These are phyloP conservation scores for Danio jaintianensis DNA, from an alignment of 2,797 vertebrate genomes.

Conservation along the genomic window DNA sequence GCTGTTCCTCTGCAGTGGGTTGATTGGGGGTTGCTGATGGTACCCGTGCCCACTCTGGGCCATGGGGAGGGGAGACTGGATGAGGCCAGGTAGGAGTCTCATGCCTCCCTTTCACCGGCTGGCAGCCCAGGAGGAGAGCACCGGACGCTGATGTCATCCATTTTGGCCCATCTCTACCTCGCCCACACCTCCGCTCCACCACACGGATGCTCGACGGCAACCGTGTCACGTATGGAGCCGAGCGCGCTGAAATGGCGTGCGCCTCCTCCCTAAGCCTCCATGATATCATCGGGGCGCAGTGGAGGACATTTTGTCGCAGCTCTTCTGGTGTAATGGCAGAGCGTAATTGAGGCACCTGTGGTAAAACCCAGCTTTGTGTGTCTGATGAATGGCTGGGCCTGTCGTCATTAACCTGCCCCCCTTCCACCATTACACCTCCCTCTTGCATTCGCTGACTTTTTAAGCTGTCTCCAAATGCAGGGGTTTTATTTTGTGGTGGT, in stretches of 20 bases:
- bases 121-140: conserved; percentile 43
- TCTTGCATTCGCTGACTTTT: conserved; percentile 43
- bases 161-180: conserved; percentile 36
- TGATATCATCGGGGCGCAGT: conserved; percentile 61
- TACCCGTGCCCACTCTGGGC: conserved; percentile 47
- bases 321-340: conserved; percentile 56
- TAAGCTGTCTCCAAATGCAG: conserved; percentile 56
- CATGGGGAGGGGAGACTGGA: conserved; percentile 24
- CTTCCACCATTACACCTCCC: conserved; percentile 42
- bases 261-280: conserved; percentile 40
- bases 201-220: conserved; percentile 6
- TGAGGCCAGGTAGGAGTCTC: conserved; percentile 39
- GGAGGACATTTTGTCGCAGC: conserved; percentile 76
- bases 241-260: conserved; percentile 37
- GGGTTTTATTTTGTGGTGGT: conserved; percentile 45
- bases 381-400: conserved; percentile 56
- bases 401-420: conserved; percentile 54
- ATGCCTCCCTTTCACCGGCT: conserved; percentile 40
- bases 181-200: conserved; percentile 33
- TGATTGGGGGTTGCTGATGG: conserved; percentile 35
- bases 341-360: conserved; percentile 58
- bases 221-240: conserved; percentile 30
- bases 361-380: conserved; percentile 53
- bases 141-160: conserved; percentile 54
- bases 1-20: conserved; percentile 46